A percentile compares a stretch with the other conserved stretches of the same genome.
Conservation (phyloP, 2,797 vertebrate species). For the Phoebastria nigripes region DNA sequence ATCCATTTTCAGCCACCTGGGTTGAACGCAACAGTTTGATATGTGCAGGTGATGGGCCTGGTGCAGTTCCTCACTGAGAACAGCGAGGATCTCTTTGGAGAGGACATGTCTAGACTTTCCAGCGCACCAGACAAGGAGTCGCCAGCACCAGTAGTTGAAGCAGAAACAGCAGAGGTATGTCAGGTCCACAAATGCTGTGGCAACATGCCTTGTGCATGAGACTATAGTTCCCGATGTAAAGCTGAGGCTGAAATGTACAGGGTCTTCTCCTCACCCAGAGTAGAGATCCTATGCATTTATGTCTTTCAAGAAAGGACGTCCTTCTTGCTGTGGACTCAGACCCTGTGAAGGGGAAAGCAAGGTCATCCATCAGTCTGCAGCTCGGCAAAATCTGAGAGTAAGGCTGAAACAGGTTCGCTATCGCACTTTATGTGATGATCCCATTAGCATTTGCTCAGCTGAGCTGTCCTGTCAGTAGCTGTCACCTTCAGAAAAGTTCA, state of each 20-base stretch:
- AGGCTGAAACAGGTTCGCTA: background rate
- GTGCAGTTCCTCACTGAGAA: constrained; percentile 76
- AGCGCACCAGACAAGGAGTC: rapidly evolving
- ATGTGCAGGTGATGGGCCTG: background rate
- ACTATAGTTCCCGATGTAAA: background rate
- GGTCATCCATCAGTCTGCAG: background rate
- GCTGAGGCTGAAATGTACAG: background rate
- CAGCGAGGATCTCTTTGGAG: background rate
- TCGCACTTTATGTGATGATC: background rate
- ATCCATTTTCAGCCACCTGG: background rate
- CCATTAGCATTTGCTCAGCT: background rate
- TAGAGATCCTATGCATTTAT: background rate
- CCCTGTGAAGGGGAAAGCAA: background rate
- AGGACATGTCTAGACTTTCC: background rate
- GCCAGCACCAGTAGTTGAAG: background rate
- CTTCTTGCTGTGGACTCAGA: background rate
- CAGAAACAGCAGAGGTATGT: background rate
- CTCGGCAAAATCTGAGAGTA: background rate
- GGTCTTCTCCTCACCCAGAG: background rate
- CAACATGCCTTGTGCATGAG: background rate
- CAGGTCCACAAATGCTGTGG: background rate
- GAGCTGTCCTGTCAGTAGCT: background rate
- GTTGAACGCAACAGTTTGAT: background rate
- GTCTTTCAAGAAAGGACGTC: background rate
- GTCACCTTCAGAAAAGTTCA: background rate